Base-by-base conservation (phyloP, 2,888 invertebrate species). In the Limnephilus lunatus region DNA sequence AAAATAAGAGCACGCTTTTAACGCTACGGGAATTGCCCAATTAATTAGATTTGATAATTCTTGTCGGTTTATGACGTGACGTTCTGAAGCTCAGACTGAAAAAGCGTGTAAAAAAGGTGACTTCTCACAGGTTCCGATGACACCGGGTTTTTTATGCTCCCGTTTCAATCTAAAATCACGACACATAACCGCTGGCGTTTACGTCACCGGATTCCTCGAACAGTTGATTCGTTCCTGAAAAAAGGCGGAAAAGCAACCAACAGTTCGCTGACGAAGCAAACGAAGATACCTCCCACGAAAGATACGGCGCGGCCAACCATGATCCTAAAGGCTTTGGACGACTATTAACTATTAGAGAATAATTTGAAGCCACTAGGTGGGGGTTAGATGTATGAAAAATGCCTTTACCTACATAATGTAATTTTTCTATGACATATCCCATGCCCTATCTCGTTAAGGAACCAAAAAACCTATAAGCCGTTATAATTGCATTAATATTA, bases 201-300 rank as follows among this genome's bases (percentile, higher is more conserved):
- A 53, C 82, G 88, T 53, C 91, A 48, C 83, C 89, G 68, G 35
- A 44, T 87, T 82, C 68, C 44, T 48, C 81, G 30, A 19, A 86
- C 15, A 86, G 30, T 35, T 44, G 81, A 82, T 88, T 82, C 82
- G 90, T 90, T 87, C 80, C 89, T 48, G 53, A 91, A 35, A 87
- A 91, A 91, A 82, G 81, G 31, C 85, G n/a, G 44, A 92, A 89
- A 92, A 91, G 89, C 82, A 68, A 53, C 53, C 53, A 87, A 86
- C 81, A 85, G 90, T 89, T 89, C 85, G 81, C 92, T 88, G 90
- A 88, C 90, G 89, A 91, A 87, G 85, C 85, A 68, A 32, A 90
- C 87, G 81, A 30, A 80, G 87, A 91, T 93, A 91, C 93, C 93
- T 92, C 93, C 93, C 93, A 93, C 91, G 93, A 93, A 32, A 48